Conservation (phyloP, 2,888 invertebrate species). For the Cheilosia scutellata region DNA sequence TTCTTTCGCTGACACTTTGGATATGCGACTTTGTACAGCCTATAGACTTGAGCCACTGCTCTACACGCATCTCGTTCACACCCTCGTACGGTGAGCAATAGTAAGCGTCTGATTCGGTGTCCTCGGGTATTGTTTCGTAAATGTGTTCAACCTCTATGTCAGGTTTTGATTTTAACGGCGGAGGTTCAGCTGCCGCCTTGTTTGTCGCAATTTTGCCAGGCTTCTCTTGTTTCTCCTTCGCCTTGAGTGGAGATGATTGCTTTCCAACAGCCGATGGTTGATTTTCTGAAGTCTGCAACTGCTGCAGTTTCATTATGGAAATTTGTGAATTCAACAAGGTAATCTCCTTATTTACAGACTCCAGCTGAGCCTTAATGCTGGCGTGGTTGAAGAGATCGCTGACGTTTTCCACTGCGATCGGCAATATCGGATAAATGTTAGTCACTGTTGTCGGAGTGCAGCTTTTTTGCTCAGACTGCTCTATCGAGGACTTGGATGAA, state of each 20-base stretch:
- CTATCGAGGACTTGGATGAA: conserved; percentile 73
- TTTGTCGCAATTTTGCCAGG: background rate
- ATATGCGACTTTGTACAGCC: conserved; percentile 45
- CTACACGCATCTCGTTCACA: conserved; percentile 74
- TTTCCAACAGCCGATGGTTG: background rate
- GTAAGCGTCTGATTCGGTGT: conserved; percentile 85
- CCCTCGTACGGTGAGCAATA: conserved; percentile 86
- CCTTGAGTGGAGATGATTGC: background rate
- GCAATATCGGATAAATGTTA: conserved; percentile 22
- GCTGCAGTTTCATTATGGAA: conserved; percentile 85
- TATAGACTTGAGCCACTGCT: conserved; percentile 76
- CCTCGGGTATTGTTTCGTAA: conserved; percentile 87
- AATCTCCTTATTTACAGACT: conserved; percentile 85
- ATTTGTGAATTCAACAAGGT: conserved; percentile 86
- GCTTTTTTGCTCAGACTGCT: conserved; percentile 48
- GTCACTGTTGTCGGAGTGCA: conserved; percentile 16
- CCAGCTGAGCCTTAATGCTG: conserved; percentile 80
- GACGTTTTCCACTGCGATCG: conserved; percentile 39
- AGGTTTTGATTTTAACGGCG: conserved; percentile 42
- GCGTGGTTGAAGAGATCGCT: conserved; percentile 78
- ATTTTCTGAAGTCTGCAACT: conserved; percentile 44
- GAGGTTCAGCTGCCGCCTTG: background rate
- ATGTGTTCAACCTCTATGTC: conserved; percentile 85
- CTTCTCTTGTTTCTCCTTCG: conserved; percentile 15
- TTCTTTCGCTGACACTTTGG: background rate